phyloP scores from a whole-genome alignment of 2,888 invertebrate genomes.

The Lasioglossum malachurum region DNA sequence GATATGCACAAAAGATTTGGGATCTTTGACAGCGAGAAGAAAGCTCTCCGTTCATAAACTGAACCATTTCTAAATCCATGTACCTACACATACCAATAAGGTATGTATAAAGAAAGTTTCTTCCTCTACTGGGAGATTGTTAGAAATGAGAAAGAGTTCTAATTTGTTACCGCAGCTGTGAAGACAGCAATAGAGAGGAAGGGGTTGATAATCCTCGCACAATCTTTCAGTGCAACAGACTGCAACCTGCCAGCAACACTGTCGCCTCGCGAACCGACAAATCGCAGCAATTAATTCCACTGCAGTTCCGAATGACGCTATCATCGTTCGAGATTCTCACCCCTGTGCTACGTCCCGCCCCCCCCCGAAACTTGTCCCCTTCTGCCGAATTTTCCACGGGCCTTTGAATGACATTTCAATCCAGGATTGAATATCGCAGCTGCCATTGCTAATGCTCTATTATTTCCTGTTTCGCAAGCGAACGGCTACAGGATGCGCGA shows the following conservation, averaged over 20 bases:
- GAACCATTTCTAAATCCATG: too few species aligned
- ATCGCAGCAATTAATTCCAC: constrained; percentile 79
- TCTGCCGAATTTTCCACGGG: constrained; percentile 52
- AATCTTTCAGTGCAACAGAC: not conserved
- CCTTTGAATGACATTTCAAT: constrained; percentile 81
- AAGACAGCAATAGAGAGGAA: too few species aligned
- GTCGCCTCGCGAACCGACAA: constrained; percentile 69
- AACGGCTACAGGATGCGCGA: constrained; percentile 32
- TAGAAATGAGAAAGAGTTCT: not conserved
- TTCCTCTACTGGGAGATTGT: not conserved
- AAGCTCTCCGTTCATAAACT: too few species aligned
- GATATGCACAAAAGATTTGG: too few species aligned
- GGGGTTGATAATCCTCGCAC: not conserved
- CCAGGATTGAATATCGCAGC: constrained; percentile 78
- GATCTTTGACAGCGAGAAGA: too few species aligned
- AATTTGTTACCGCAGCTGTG: not conserved
- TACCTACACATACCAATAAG: too few species aligned
- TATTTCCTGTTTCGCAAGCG: constrained; percentile 77
- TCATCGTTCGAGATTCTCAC: constrained; percentile 48
- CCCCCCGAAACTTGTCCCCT: constrained; percentile 12
- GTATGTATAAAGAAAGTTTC: not conserved
- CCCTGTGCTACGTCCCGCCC: constrained; percentile 24
- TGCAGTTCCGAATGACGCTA: constrained; percentile 65
- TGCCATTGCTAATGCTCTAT: constrained; percentile 80
- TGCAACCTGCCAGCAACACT: not conserved